These are phyloP conservation scores for Amia ocellicauda DNA, from an alignment of 2,113 vertebrate species.

Conservation along the genomic window DNA sequence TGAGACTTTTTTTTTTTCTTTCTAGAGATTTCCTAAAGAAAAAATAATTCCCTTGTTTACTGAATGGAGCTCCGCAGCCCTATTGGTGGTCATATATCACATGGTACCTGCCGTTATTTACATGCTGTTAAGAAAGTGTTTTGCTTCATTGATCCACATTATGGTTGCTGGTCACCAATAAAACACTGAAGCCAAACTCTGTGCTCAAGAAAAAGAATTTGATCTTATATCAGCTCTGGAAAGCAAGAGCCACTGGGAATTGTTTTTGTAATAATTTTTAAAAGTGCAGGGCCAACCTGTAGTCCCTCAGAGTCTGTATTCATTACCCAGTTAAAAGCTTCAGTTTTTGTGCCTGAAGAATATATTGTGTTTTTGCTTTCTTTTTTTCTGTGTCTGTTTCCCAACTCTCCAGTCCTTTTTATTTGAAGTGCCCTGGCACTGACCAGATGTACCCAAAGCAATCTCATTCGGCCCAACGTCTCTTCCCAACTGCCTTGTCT, in stretches of 20 bases:
- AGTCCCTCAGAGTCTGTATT: constrained; percentile 38
- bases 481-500: constrained; percentile 25
- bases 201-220: constrained; percentile 5
- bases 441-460: constrained; percentile 36
- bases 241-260: constrained; percentile 7
- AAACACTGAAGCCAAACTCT: neutral
- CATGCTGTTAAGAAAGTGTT: constrained; percentile 9
- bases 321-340: constrained; percentile 48
- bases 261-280: constrained; percentile 7
- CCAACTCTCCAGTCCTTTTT: constrained; percentile 12
- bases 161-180: constrained; percentile 2
- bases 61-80: too few species aligned
- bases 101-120: neutral
- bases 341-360: constrained; percentile 32
- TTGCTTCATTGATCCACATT: constrained; percentile 11
- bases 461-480: constrained; percentile 36
- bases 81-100: too few species aligned
- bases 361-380: constrained; percentile 37
- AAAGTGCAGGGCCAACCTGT: constrained; percentile 26
- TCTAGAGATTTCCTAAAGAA: too few species aligned
- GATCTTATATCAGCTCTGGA: constrained; percentile 1
- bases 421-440: constrained; percentile 36
- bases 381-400: constrained; percentile 11
- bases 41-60: too few species aligned
- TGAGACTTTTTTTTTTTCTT: too few species aligned